These are phyloP conservation scores for Rhabdornis inornatus DNA, from an alignment of 2,113 vertebrate species.

Conservation along the genomic window DNA sequence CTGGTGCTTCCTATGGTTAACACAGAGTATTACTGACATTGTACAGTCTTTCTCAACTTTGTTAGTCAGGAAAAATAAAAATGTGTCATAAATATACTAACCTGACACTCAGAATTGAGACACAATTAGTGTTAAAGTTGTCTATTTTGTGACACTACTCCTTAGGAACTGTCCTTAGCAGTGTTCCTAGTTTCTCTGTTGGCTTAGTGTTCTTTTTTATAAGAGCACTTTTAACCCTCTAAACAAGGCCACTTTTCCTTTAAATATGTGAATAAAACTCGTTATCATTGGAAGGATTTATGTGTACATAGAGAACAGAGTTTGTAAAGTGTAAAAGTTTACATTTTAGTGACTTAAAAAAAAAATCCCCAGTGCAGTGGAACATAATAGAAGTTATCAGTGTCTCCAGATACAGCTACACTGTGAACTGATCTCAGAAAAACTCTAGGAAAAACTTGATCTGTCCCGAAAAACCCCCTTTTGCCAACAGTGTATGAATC, in stretches of 20 bases:
- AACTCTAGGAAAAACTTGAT: not conserved
- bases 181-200: not conserved
- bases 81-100: not conserved
- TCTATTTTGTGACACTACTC: not conserved
- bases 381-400: not conserved
- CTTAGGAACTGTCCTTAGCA: not conserved
- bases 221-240: not conserved
- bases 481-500: not conserved
- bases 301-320: not conserved
- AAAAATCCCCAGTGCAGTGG: not conserved
- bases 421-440: not conserved
- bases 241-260: not conserved
- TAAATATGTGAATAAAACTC: not conserved
- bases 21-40: not conserved
- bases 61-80: not conserved
- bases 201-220: not conserved
- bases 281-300: not conserved
- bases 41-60: not conserved
- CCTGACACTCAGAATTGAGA: not conserved
- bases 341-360: not conserved
- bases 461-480: not conserved
- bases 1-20: not conserved
- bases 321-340: not conserved
- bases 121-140: not conserved
- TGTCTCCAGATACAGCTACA: not conserved